phyloP scores from a whole-genome alignment of 2,797 vertebrate species.

The Sciaenops ocellatus region DNA sequence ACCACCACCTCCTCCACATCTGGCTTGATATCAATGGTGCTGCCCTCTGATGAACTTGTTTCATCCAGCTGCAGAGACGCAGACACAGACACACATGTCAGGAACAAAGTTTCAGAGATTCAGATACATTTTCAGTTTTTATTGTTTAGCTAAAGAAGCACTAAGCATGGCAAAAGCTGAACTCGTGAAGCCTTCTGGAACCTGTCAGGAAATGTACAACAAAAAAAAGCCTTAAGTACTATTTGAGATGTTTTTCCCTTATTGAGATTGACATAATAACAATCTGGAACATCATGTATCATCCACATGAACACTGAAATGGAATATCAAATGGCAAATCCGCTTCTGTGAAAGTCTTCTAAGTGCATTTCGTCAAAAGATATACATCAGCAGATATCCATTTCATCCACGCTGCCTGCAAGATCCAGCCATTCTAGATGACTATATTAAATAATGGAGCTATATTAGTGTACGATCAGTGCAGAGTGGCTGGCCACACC shows the following conservation, averaged over 20 bases:
- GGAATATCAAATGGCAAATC: slow-evolving; percentile 65
- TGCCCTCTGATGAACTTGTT: slow-evolving; percentile 97
- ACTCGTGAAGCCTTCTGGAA: background rate
- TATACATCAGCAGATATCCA: slow-evolving; percentile 48
- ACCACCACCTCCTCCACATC: slow-evolving; percentile 95
- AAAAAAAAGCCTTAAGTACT: background rate
- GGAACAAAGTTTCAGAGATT: background rate
- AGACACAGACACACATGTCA: slow-evolving; percentile 26
- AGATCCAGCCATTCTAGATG: slow-evolving; percentile 31
- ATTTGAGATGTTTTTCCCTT: slow-evolving; percentile 13
- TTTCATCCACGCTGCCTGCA: slow-evolving; percentile 41
- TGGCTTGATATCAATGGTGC: slow-evolving; percentile 98
- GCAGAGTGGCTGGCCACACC: slow-evolving; percentile 45
- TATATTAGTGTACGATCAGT: slow-evolving; percentile 44
- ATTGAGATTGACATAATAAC: slow-evolving; percentile 26
- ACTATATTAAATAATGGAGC: slow-evolving; percentile 57
- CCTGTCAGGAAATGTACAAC: slow-evolving; percentile 19
- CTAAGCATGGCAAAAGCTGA: slow-evolving; percentile 1
- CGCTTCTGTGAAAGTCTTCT: slow-evolving; percentile 60
- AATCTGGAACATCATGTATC: slow-evolving; percentile 31
- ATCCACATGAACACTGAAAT: slow-evolving; percentile 35
- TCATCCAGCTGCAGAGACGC: slow-evolving; percentile 90
- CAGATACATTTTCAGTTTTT: background rate
- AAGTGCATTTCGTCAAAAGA: slow-evolving; percentile 65
- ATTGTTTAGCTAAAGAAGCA: background rate